Percentiles rank a stretch among this genome's conserved stretches.
These are phyloP conservation scores for Clarias batrachus DNA, from an alignment of 2,113 vertebrate genomes.

Conservation along the genomic window DNA sequence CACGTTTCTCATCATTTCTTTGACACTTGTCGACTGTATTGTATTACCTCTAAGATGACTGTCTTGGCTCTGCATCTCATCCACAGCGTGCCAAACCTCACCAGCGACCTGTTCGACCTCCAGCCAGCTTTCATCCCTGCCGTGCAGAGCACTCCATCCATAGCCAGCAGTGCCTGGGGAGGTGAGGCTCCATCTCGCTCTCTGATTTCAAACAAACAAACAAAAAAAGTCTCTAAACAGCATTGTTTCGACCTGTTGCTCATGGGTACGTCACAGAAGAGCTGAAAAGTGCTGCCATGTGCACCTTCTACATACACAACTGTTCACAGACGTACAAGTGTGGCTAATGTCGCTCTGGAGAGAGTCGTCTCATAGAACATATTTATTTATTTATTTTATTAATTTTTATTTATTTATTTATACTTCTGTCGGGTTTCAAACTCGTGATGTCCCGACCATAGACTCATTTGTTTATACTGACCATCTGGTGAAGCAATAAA, in stretches of 20 bases:
- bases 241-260: background rate
- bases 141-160: constrained; percentile 85
- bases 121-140: constrained; percentile 88
- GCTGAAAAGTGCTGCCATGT: background rate
- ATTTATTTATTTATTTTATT: too few species aligned
- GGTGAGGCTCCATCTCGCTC: constrained; percentile 67
- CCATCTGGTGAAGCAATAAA: background rate
- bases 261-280: background rate
- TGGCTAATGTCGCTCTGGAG: background rate
- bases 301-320: background rate
- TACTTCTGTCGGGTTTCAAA: background rate
- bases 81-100: constrained; percentile 82
- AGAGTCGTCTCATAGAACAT: background rate
- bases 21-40: too few species aligned
- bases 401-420: background rate
- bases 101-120: constrained; percentile 89
- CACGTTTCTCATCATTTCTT: background rate
- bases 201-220: background rate
- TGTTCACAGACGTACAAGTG: background rate
- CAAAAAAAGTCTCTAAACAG: background rate
- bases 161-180: constrained; percentile 85
- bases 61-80: background rate
- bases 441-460: background rate
- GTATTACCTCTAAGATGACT: background rate
- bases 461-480: background rate